A percentile compares a stretch with the other conserved stretches of the same genome.
These are phyloP conservation scores for Torymus aiolomorphi DNA, from an alignment of 2,888 invertebrate genomes.

Conservation along the genomic window DNA sequence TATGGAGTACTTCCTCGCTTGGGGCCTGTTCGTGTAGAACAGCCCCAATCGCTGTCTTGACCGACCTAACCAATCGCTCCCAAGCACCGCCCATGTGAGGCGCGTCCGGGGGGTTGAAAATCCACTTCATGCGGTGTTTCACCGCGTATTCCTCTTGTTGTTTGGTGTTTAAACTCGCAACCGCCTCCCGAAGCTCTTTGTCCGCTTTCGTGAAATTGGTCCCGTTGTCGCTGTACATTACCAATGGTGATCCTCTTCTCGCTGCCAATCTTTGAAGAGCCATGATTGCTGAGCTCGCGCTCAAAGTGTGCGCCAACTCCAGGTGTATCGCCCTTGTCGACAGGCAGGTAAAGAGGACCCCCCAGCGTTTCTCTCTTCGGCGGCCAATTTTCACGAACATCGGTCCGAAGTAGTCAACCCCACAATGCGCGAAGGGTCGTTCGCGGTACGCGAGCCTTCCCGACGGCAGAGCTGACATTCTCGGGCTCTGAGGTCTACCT, in stretches of 20 bases:
- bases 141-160: not conserved
- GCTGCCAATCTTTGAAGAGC: not conserved
- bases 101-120: not conserved
- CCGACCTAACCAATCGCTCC: not conserved
- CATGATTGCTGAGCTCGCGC: not conserved
- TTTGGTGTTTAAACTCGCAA: not conserved
- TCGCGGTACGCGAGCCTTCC: too few species aligned
- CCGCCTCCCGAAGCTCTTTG: not conserved
- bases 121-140: not conserved
- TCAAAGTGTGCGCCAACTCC: not conserved
- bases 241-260: not conserved
- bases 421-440: too few species aligned
- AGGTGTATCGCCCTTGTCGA: not conserved
- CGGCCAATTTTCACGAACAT: too few species aligned
- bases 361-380: constrained; percentile 6
- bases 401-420: not conserved
- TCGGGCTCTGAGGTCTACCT: not conserved
- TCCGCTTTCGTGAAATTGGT: not conserved
- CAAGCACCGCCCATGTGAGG: too few species aligned
- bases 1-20: not conserved
- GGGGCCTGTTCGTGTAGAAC: not conserved
- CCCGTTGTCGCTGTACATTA: not conserved
- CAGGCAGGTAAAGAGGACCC: not conserved
- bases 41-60: not conserved
- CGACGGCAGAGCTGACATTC: not conserved